Conservation (phyloP, 2,113 vertebrate genomes). For the Hucho hucho region DNA sequence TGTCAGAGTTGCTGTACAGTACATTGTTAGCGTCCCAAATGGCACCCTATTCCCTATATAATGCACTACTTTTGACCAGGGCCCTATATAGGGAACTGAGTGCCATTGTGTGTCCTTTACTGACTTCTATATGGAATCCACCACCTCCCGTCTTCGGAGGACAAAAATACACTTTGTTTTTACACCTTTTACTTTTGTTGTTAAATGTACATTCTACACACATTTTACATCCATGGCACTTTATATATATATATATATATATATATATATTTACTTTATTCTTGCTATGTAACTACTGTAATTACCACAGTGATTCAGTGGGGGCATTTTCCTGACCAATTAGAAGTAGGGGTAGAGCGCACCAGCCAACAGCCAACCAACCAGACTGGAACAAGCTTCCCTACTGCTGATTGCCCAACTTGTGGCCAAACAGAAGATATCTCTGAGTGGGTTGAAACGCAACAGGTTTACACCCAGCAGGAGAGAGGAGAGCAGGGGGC, state of each 20-base stretch:
- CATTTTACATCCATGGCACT: too few species aligned
- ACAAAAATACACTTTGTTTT: too few species aligned
- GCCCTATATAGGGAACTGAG: too few species aligned
- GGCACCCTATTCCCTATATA: too few species aligned
- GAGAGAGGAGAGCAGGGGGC: neutral
- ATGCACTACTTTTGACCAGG: too few species aligned
- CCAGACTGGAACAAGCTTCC: slow-evolving; percentile 14
- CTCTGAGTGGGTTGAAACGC: slow-evolving; percentile 11
- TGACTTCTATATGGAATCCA: slow-evolving; percentile 61
- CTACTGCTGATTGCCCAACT: neutral
- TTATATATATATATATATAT: too few species aligned
- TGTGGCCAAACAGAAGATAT: slow-evolving; percentile 15
- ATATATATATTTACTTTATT: too few species aligned
- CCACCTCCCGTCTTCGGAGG: too few species aligned
- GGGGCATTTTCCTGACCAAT: slow-evolving; percentile 4
- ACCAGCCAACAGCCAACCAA: neutral
- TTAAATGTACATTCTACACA: too few species aligned
- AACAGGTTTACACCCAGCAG: neutral
- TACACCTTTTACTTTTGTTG: too few species aligned
- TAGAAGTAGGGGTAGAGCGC: neutral
- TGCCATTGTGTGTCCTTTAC: slow-evolving; percentile 15
- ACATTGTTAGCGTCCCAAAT: too few species aligned
- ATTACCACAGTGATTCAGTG: slow-evolving; percentile 30
- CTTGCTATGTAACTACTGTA: too few species aligned
- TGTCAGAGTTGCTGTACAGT: slow-evolving; percentile 11